Evolutionary conservation across 2,888 invertebrate species (phyloP).

Genomic region (Lepidochitona cinerea): DNA sequence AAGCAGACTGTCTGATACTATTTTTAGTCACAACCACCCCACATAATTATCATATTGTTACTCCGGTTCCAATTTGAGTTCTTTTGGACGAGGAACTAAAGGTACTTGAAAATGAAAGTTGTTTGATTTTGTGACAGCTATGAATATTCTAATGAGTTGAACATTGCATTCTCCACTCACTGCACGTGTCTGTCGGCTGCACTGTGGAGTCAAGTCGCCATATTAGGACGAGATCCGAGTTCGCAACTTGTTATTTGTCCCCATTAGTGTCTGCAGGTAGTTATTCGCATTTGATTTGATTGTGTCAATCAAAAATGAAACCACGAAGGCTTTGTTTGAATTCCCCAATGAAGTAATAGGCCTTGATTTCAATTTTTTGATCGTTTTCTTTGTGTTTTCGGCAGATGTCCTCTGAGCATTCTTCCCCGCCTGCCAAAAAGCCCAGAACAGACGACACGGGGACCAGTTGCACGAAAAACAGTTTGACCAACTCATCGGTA

Average conservation of each 20-base stretch:
- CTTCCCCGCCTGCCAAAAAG: conserved; percentile 61
- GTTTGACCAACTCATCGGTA: conserved; percentile 11
- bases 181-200: background rate
- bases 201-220: background rate
- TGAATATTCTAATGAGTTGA: background rate
- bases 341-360: background rate
- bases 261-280: background rate
- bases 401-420: conserved; percentile 63
- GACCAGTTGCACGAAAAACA: conserved; percentile 41
- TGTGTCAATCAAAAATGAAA: background rate
- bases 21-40: too few species aligned
- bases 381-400: conserved; percentile 20
- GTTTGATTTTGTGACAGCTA: background rate
- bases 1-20: background rate
- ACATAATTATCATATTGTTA: too few species aligned
- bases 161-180: background rate
- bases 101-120: background rate
- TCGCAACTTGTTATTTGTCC: background rate
- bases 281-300: background rate
- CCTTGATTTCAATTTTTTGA: conserved; percentile 12
- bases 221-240: background rate
- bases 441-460: conserved; percentile 46
- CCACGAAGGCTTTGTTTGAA: background rate
- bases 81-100: too few species aligned
- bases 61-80: too few species aligned